Conservation (phyloP, 2,797 vertebrate species). For the Craterocephalus amniculus region DNA sequence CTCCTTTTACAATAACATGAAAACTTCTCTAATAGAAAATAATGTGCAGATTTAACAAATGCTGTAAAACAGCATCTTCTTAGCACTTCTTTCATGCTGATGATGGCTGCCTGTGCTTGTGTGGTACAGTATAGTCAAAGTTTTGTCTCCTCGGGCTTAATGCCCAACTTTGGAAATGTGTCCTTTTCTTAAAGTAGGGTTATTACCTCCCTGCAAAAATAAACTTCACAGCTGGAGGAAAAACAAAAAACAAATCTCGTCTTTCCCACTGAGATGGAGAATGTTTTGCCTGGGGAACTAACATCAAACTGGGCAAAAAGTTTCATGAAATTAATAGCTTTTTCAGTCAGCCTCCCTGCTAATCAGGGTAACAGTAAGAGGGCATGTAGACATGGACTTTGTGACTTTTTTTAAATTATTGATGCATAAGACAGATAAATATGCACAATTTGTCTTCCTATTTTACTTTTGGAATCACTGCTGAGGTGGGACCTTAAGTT, state of each 20-base stretch:
- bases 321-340: neutral
- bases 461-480: neutral
- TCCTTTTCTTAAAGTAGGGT: constrained; percentile 66
- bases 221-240: constrained; percentile 66
- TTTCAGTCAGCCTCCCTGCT: neutral
- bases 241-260: constrained; percentile 58
- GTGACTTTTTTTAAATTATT: constrained; percentile 1
- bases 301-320: constrained; percentile 20
- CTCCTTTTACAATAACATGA: neutral
- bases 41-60: neutral
- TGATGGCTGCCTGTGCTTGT: constrained; percentile 34
- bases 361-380: neutral
- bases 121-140: constrained; percentile 19
- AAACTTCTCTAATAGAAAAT: neutral
- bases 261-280: constrained; percentile 20
- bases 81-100: constrained; percentile 5
- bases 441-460: neutral
- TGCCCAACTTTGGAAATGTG: constrained; percentile 62
- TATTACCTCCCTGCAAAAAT: constrained; percentile 73
- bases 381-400: neutral
- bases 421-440: neutral
- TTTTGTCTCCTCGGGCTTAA: constrained; percentile 53
- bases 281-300: constrained; percentile 35
- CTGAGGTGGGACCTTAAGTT: constrained; percentile 17
- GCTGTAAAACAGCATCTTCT: neutral